A percentile compares a stretch with the other conserved stretches of the same genome.
Conservation (phyloP, 2,888 invertebrate genomes). For the Phalera bucephala region DNA sequence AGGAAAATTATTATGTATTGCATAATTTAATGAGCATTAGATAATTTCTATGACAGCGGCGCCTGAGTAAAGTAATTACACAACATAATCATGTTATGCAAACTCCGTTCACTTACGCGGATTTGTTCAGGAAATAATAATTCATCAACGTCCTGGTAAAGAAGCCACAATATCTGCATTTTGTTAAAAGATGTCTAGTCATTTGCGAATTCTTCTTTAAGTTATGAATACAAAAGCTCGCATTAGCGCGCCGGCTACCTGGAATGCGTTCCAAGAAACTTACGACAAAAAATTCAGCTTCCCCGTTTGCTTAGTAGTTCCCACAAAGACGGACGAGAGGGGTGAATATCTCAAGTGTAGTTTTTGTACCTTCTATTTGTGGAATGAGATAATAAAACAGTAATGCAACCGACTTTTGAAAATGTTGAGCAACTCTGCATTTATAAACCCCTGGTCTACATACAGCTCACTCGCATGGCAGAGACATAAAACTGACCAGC, state of each 20-base stretch:
- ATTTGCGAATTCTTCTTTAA: conserved; percentile 37
- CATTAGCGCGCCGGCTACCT: conserved; percentile 65
- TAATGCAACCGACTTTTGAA: conserved; percentile 47
- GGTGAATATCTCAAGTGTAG: conserved; percentile 73
- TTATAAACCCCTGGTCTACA: no score
- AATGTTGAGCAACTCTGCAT: background rate
- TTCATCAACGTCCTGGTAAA: conserved; percentile 17
- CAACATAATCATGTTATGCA: conserved; percentile 10
- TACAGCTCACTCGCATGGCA: no score
- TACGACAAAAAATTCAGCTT: conserved; percentile 58
- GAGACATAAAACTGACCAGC: no score
- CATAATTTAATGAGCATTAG: conserved; percentile 8
- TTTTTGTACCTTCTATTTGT: conserved; percentile 75
- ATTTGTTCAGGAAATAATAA: conserved; percentile 10
- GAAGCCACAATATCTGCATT: conserved; percentile 11
- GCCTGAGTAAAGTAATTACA: conserved; percentile 4
- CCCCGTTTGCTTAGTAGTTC: conserved; percentile 66
- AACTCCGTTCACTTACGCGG: conserved; percentile 7
- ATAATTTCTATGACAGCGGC: conserved; percentile 4
- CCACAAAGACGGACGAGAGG: conserved; percentile 71
- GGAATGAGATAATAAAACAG: conserved; percentile 67
- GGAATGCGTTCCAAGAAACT: conserved; percentile 63
- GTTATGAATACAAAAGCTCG: conserved; percentile 52
- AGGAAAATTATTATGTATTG: background rate
- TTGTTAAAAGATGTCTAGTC: conserved; percentile 18